These are phyloP conservation scores for Stictonetta naevosa DNA, from an alignment of 2,113 vertebrate genomes.

Conservation along the genomic window DNA sequence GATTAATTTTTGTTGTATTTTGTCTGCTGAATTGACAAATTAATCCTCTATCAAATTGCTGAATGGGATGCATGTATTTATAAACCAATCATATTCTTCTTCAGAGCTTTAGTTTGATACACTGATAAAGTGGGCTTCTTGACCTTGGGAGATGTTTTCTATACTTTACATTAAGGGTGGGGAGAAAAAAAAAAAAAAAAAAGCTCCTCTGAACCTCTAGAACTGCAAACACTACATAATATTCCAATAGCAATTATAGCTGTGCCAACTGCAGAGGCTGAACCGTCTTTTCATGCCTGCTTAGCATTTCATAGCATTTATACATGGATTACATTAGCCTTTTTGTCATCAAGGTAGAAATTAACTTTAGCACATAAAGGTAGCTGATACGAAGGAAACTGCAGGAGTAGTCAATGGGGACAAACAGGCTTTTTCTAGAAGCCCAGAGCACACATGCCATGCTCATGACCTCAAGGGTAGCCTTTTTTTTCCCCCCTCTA, in stretches of 20 bases:
- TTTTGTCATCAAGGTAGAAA: background rate
- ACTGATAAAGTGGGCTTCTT: background rate
- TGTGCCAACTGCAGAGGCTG: conserved; percentile 24
- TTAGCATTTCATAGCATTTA: conserved; percentile 33
- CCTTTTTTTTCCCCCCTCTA: background rate
- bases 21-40: background rate
- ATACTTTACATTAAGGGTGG: background rate
- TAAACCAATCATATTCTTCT: background rate
- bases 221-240: background rate
- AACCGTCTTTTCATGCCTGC: conserved; percentile 25
- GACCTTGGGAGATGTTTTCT: background rate
- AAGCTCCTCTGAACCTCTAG: background rate
- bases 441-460: background rate
- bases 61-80: background rate
- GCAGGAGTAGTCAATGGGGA: background rate
- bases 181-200: background rate
- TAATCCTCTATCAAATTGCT: background rate
- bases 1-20: background rate
- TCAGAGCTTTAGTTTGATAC: background rate
- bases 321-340: background rate
- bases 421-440: background rate
- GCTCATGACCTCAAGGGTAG: background rate
- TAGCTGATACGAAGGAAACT: background rate
- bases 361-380: background rate
- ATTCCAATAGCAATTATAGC: background rate